phyloP scores from a whole-genome alignment of 2,888 invertebrate species.

The Chymomyza procnemis region DNA sequence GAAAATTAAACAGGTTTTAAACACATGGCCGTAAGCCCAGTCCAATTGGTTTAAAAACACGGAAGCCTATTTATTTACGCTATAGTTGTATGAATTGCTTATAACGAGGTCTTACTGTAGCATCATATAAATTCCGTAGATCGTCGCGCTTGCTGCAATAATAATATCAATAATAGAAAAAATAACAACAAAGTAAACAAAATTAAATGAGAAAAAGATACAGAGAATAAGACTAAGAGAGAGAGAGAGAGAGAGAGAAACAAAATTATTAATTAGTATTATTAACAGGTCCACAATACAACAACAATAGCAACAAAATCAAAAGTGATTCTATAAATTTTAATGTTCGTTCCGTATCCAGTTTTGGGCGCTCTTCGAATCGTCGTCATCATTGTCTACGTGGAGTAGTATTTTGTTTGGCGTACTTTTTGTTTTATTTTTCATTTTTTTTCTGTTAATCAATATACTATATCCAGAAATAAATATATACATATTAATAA shows the following conservation, averaged over 20 bases:
- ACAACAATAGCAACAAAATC: slow-evolving; percentile 40
- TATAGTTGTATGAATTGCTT: not conserved
- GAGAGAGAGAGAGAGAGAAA: slow-evolving; percentile 24
- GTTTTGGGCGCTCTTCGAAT: slow-evolving; percentile 6
- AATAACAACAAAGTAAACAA: slow-evolving; percentile 25
- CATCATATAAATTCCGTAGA: slow-evolving; percentile 29
- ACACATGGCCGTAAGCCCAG: too few species aligned
- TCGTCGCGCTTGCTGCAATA: slow-evolving; percentile 25
- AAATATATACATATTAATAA: not conserved
- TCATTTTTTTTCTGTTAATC: not conserved
- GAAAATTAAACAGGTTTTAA: too few species aligned
- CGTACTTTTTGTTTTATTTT: not conserved
- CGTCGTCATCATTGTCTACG: not conserved
- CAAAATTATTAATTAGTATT: slow-evolving; percentile 24
- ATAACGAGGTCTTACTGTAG: not conserved
- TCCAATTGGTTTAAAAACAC: too few species aligned
- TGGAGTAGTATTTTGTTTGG: not conserved
- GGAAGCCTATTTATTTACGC: not conserved
- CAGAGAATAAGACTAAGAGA: slow-evolving; percentile 22
- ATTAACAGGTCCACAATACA: slow-evolving; percentile 24
- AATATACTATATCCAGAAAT: not conserved
- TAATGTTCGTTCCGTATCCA: slow-evolving; percentile 31
- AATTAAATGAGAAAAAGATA: too few species aligned
- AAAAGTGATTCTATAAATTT: slow-evolving; percentile 63
- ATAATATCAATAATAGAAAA: slow-evolving; percentile 37